A percentile compares a stretch with the other conserved stretches of the same genome.
phyloP scores from a whole-genome alignment of 1,140 invertebrate genomes.

The Leptestheria dahalacensis region DNA sequence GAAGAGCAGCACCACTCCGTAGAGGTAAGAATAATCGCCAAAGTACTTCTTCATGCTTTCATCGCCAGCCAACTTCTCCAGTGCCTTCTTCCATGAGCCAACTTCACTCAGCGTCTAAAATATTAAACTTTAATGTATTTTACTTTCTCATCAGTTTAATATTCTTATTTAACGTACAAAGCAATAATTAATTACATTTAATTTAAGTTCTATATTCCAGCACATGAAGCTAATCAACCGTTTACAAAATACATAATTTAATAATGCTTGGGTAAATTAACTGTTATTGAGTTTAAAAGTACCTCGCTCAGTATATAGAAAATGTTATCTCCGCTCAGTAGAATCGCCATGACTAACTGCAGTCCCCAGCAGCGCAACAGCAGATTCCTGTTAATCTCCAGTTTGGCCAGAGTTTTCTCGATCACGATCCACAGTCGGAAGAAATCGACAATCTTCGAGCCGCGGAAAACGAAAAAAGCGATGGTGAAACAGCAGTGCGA shows the following conservation, averaged over 20 bases:
- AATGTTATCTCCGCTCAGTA: background rate
- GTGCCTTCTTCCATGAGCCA: background rate
- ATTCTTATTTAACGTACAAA: no score
- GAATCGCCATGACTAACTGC: background rate
- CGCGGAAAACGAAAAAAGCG: background rate
- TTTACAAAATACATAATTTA: no score
- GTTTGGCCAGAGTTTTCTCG: background rate
- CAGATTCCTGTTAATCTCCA: background rate
- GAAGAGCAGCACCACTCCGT: constrained; percentile 6
- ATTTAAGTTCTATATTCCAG: no score
- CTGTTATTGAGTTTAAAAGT: background rate
- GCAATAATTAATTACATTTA: no score
- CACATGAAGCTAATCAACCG: no score
- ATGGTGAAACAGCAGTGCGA: background rate
- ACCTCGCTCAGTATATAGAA: background rate
- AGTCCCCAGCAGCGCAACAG: background rate
- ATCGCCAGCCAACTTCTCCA: background rate
- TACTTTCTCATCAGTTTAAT: no score
- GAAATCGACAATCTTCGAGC: background rate
- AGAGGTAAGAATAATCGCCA: constrained; percentile 9
- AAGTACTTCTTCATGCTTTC: background rate
- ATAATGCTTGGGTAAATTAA: no score
- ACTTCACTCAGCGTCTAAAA: background rate
- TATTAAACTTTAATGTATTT: no score
- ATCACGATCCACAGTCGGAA: background rate